Evolutionary conservation across 2,797 vertebrate genomes (phyloP).

Genomic region (Spheniscus humboldti): DNA sequence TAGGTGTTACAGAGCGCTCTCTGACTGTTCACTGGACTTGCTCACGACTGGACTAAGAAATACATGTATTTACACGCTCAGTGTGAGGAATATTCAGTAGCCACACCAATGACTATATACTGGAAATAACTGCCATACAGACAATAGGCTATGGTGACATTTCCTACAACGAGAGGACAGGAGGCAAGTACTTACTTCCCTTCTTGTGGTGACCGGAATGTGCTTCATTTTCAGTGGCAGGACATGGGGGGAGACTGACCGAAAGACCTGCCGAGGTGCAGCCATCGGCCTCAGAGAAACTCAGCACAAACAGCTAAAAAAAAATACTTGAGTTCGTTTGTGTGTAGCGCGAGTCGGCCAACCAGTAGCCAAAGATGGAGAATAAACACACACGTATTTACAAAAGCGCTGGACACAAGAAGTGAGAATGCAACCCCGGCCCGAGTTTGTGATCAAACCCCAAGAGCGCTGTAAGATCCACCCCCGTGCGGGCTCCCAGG

Average conservation of each 20-base stretch:
- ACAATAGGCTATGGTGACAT: background rate
- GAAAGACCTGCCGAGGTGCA: background rate
- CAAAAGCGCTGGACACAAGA: constrained; percentile 39
- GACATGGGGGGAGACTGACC: background rate
- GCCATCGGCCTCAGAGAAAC: constrained; percentile 40
- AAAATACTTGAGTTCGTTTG: constrained; percentile 27
- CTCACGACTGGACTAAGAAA: background rate
- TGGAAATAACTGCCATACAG: constrained; percentile 7
- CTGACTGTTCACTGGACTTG: background rate
- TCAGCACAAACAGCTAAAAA: constrained; percentile 17
- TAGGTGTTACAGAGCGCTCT: background rate
- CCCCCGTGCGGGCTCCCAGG: background rate
- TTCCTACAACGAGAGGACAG: background rate
- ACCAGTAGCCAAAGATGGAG: constrained; percentile 42
- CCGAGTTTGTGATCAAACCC: background rate
- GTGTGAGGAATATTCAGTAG: constrained; percentile 32
- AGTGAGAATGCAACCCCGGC: constrained; percentile 28
- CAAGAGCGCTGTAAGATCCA: background rate
- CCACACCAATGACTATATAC: background rate
- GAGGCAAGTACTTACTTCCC: constrained; percentile 9
- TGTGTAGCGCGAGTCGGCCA: constrained; percentile 15
- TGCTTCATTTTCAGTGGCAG: constrained; percentile 12
- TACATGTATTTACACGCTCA: constrained; percentile 22
- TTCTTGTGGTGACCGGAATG: constrained; percentile 49
- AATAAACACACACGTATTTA: constrained; percentile 26